Base-by-base conservation (phyloP, 2,113 vertebrate species). In the Dicrurus megarhynchus region DNA sequence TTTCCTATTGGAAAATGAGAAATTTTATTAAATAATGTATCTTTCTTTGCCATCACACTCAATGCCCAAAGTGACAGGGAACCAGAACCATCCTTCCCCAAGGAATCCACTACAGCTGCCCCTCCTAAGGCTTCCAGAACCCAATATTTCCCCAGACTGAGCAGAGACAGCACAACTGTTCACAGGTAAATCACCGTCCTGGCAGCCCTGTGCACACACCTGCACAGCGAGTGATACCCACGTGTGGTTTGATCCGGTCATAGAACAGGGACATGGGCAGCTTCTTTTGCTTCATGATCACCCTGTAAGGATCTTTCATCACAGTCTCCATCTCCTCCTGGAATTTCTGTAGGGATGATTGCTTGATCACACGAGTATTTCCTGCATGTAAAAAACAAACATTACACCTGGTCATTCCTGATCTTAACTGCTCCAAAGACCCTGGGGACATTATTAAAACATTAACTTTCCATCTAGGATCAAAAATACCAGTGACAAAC, bases 321-420 rank as follows among this genome's bases (percentile, higher is more conserved):
- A 99, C 97, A 1, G 95, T 97, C 39, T 98, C 98, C 99, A 99
- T 99, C 95, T 99, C 99, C 7, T 99, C 99, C 95, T 99, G 99
- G 95, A 99, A 99, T 69, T 98, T 99, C 97, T 99, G 99, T 3
- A 99, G 98, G 46, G 99, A 99, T 0, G 99, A 98, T 44, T 99
- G 99, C 97, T 99, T 99, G 97, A 99, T 99, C 73, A 99, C 99
- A 35, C 99, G 98, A 21, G 99, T 99, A 85, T 99, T 99, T 93
- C 98, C 99, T 99, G 97, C 95, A 28, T 1, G 5, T 4, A 3
- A 46, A 22, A 61, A 46, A 47, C 10, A 76, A 73, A 42, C 4
- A 65, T 2, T 14, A 24, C 30, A 57, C 14, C 37, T 13, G 17
- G 60, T 24, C 53, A 13, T 2, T 59, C 32, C 47, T 49, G 30